Base-by-base conservation (phyloP, 2,113 vertebrate species). In the Pygoscelis antarcticus region DNA sequence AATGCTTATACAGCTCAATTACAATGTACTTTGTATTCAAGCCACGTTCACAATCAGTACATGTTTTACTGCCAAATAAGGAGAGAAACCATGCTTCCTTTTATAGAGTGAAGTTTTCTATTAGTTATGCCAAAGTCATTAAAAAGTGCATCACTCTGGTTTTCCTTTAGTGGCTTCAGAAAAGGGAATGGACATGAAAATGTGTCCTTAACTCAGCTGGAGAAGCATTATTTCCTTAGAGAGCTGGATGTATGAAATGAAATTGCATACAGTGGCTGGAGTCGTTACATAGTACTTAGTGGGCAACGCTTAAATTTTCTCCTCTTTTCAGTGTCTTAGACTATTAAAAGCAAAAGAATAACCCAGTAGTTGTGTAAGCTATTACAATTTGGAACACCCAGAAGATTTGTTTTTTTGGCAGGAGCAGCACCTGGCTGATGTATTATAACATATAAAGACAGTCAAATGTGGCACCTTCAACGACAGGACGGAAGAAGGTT, bases 41-140 rank as follows among this genome's bases (percentile, higher is more conserved):
- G 87, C 84, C 65, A 8, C 89, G 80, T 42, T 79, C 88, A 72
- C 86, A 95, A 96, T 92, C 93, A 92, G 83, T 83, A 32, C 81
- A 90, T 91, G 87, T 91, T 93, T 83, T 76, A 81, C 61, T 96
- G 96, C 94, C 91, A 97, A 96, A 93, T 88, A 92, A 71, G 89
- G 93, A 86, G 47, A 91, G 68, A 87, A 93, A 83, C 44, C 75
- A 82, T 77, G 38, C 69, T 85, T 58, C 70, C 83, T 93, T 84
- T 55, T 74, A 65, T 16, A 68, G 70, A 80, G 30, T n/a, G 69
- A 69, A 87, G 46, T 76, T 92, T 95, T 70, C 68, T 78, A 72
- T 92, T 84, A 83, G 84, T 96, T 90, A 91, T 77, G 69, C 65
- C 81, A 83, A 92, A 96, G 72, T 79, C 83, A 91, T 94, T 95